Conservation (phyloP, 1,140 invertebrate genomes). For the Leptestheria dahalacensis region DNA sequence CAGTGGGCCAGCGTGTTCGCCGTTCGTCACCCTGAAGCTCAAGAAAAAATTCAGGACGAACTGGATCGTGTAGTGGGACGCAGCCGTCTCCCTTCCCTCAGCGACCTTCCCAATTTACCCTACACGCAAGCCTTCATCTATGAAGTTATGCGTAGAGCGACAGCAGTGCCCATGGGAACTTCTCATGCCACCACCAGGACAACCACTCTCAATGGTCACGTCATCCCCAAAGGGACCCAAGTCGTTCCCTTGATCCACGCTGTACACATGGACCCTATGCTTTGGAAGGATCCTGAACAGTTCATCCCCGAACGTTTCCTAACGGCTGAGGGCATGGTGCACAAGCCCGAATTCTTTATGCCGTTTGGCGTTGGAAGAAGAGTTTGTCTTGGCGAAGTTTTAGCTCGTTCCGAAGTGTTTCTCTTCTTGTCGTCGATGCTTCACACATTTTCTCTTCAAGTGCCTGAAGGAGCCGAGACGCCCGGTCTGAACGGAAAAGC, state of each 20-base stretch:
- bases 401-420: conserved; percentile 71
- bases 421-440: conserved; percentile 72
- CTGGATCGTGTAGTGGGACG: conserved; percentile 71
- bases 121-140: conserved; percentile 78
- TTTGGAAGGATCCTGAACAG: conserved; percentile 69
- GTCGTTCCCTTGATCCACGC: too few species aligned
- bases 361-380: too few species aligned
- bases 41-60: conserved; percentile 68
- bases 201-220: too few species aligned
- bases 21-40: conserved; percentile 68
- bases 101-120: conserved; percentile 63
- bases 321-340: conserved; percentile 53
- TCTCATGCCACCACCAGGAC: too few species aligned
- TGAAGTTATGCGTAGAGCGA: too few species aligned
- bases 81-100: conserved; percentile 57
- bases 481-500: conserved; percentile 58
- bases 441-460: conserved; percentile 59
- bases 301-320: conserved; percentile 72
- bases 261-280: too few species aligned
- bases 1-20: conserved; percentile 79
- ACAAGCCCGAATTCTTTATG: too few species aligned
- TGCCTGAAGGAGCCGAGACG: conserved; percentile 47
- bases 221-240: too few species aligned
- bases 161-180: too few species aligned
- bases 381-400: too few species aligned